Base-by-base conservation (phyloP, 2,797 vertebrate species). In the Leptatherina wallacei region DNA sequence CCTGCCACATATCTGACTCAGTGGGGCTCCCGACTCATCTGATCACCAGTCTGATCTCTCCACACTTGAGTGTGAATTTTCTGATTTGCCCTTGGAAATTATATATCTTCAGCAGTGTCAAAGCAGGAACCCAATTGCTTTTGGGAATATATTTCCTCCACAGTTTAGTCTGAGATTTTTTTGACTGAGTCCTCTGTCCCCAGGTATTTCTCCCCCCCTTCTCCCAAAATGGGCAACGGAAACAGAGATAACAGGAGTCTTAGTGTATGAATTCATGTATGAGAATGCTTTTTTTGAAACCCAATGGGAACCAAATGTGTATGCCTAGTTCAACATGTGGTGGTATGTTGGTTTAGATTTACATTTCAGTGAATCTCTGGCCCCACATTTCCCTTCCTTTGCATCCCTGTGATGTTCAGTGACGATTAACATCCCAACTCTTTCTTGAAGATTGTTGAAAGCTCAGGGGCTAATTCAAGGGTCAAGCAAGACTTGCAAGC, bases 401-500 rank as follows among this genome's bases (percentile, higher is more conserved):
- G 84, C 88, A 89, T 91, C 85, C 80, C 85, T 92, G 82, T 91
- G 89, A 92, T 93, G 90, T 92, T 88, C 84, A 64, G 58, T 87
- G 87, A 93, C 91, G 90, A 92, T 93, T 93, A 92, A 94, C 91
- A 92, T 94, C 92, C 90, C 73, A 54, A 81, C 77, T 93, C 91
- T 91, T 94, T 94, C 88, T 91, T 86, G 69, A 65, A 88, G 87
- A 90, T 88, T 83, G 87, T 89, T 94, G 88, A 93, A 94, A 92
- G 90, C 93, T 90, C 61, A 55, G 87, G 91, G 94, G 92, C 93
- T 94, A 95, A 95, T 95, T 94, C 90, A 89, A 85, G 91, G 95
- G 95, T 95, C 94, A 95, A 93, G 92, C 94, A 93, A 94, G 92
- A 92, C 95, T 95, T 94, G 92, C 93, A 93, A 91, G 92, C 94